Base-by-base conservation (phyloP, 2,888 invertebrate genomes). In the Tipula helvola region DNA sequence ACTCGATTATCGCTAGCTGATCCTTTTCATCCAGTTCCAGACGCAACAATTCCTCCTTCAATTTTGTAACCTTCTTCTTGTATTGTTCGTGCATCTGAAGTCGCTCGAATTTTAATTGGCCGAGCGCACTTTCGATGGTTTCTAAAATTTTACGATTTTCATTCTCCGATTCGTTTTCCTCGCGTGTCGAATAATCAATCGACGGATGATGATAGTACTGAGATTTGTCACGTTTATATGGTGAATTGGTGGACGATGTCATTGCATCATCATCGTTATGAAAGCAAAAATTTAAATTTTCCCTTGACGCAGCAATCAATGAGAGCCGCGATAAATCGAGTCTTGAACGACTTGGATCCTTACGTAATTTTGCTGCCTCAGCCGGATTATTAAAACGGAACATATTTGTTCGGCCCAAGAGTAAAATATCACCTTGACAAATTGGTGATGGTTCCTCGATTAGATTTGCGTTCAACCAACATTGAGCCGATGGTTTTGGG, bases 311-410 rank as follows among this genome's bases (percentile, higher is more conserved):
- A 10, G 96, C 96, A 87, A 97, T 94, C 88, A 97, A 93, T 28
- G 97, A 97, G 86, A 96, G 93, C 2, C 97, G 93, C 16, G 97
- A 96, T 88, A 97, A 93, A 92, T 96, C 96, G 90, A 95, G 93
- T 89, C 93, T 93, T 86, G 95, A 95, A 28, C 95, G 94, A 89
- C 93, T 94, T 87, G 95, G 95, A 89, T 95, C 95, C 90, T 95
- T 96, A 39, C 96, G 93, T 88, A 97, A 92, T 90, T 96, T 96
- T 52, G 97, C 97, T 1, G 97, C 97, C 90, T 97, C 97, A 0
- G 94, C 96, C 12, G 97, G 97, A 93, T 97, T 96, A 92, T 97
- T 97, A 91, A 96, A 97, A 71, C 97, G 95, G 91, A 96, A 96
- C 93, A 96, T 96, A 90, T 95, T 96, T 85, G 95, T 96, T 87